Conservation (phyloP, 2,888 invertebrate genomes). For the Netelia inedita region DNA sequence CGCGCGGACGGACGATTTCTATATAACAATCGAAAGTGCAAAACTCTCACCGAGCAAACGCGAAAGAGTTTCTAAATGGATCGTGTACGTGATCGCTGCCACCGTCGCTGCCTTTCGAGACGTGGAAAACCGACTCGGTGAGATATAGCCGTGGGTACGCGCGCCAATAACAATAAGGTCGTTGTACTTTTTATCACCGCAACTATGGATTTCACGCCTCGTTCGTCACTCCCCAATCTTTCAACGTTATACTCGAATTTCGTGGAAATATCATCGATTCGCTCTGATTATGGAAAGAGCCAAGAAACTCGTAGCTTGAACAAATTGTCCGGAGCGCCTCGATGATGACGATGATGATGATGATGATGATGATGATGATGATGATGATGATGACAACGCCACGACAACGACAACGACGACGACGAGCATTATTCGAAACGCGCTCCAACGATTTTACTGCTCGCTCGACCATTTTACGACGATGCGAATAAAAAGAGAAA, state of each 20-base stretch:
- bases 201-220: slow-evolving; percentile 70
- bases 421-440: slow-evolving; percentile 13
- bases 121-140: background rate
- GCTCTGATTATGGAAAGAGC: slow-evolving; percentile 72
- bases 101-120: background rate
- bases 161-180: slow-evolving; percentile 18
- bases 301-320: slow-evolving; percentile 25
- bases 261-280: slow-evolving; percentile 70
- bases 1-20: slow-evolving; percentile 42
- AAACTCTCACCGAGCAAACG: slow-evolving; percentile 77
- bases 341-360: slow-evolving; percentile 12
- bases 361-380: slow-evolving; percentile 18
- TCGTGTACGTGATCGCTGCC: background rate
- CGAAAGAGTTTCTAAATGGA: slow-evolving; percentile 76
- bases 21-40: slow-evolving; percentile 80
- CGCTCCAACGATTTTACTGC: slow-evolving; percentile 49
- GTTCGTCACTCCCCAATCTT: slow-evolving; percentile 51
- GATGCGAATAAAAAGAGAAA: background rate
- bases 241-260: slow-evolving; percentile 1
- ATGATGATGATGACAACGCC: slow-evolving; percentile 9
- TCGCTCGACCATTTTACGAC: slow-evolving; percentile 49
- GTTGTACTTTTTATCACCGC: slow-evolving; percentile 66
- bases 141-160: slow-evolving; percentile 2
- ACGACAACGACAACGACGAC: slow-evolving; percentile 2
- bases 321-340: slow-evolving; percentile 32